Evolutionary conservation across 2,797 vertebrate genomes (phyloP).

Genomic region (Pantherophis alleghaniensis): DNA sequence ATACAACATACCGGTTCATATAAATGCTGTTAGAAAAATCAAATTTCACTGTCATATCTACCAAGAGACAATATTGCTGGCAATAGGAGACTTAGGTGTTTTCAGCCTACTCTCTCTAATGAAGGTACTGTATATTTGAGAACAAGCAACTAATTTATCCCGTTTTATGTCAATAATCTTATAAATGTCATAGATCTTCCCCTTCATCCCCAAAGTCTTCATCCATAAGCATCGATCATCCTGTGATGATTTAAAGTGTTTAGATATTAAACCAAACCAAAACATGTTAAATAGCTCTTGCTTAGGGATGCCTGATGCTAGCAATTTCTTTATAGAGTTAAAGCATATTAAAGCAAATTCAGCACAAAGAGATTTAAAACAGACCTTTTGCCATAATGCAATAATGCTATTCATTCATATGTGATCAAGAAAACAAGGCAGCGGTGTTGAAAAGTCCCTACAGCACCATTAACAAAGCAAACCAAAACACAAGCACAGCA

Average conservation of each 20-base stretch:
- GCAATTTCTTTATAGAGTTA: background rate
- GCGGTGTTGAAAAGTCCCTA: background rate
- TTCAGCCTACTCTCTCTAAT: background rate
- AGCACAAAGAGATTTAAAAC: background rate
- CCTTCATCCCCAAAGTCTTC: background rate
- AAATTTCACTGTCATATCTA: background rate
- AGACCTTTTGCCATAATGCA: background rate
- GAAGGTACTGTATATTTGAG: background rate
- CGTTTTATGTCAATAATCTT: background rate
- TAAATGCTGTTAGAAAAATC: background rate
- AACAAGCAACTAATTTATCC: background rate
- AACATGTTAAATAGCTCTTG: background rate
- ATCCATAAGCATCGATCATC: background rate
- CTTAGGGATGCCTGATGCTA: background rate
- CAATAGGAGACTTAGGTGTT: background rate
- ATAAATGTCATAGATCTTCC: background rate
- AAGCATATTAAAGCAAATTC: background rate
- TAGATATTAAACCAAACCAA: background rate
- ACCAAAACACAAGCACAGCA: background rate
- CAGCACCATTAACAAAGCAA: background rate
- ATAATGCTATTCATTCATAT: background rate
- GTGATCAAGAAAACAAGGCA: background rate
- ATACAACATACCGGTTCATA: background rate
- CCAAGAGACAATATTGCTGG: background rate
- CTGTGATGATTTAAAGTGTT: background rate